A percentile compares a stretch with the other conserved stretches of the same genome.
Conservation (phyloP, 2,888 invertebrate species). For the Drosophila paranaensis region DNA sequence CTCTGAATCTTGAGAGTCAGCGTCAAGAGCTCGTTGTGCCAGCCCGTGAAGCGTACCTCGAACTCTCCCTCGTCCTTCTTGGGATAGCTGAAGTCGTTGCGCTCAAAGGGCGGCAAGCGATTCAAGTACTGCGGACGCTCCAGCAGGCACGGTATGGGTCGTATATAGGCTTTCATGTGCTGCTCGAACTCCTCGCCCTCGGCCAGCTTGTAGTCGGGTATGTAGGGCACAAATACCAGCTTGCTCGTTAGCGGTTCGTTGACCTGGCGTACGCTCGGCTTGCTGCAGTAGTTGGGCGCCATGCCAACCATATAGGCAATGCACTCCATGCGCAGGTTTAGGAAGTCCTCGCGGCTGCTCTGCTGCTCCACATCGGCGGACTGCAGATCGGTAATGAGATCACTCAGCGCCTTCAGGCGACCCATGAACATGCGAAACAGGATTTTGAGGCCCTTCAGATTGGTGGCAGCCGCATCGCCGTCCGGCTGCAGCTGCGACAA, state of each 20-base stretch:
- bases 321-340: conserved; percentile 82
- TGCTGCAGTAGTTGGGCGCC: conserved; percentile 68
- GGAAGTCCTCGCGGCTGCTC: conserved; percentile 74
- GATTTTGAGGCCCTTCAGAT: conserved; percentile 86
- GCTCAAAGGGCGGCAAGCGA: conserved; percentile 82
- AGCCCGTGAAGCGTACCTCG: conserved; percentile 81
- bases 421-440: conserved; percentile 88
- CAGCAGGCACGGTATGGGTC: conserved; percentile 82
- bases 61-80: conserved; percentile 81
- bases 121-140: conserved; percentile 83
- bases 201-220: conserved; percentile 81
- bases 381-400: conserved; percentile 78
- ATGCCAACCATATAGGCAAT: conserved; percentile 78
- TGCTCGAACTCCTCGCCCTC: conserved; percentile 71
- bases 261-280: conserved; percentile 49
- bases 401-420: conserved; percentile 83
- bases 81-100: conserved; percentile 80
- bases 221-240: conserved; percentile 77
- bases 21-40: conserved; percentile 81
- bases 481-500: conserved; percentile 64
- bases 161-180: conserved; percentile 72
- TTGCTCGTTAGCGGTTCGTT: conserved; percentile 50
- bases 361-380: conserved; percentile 79
- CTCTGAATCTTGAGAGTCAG: conserved; percentile 82
- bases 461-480: conserved; percentile 69